These are phyloP conservation scores for Trogon surrucura DNA, from an alignment of 2,113 vertebrate species.

Conservation along the genomic window DNA sequence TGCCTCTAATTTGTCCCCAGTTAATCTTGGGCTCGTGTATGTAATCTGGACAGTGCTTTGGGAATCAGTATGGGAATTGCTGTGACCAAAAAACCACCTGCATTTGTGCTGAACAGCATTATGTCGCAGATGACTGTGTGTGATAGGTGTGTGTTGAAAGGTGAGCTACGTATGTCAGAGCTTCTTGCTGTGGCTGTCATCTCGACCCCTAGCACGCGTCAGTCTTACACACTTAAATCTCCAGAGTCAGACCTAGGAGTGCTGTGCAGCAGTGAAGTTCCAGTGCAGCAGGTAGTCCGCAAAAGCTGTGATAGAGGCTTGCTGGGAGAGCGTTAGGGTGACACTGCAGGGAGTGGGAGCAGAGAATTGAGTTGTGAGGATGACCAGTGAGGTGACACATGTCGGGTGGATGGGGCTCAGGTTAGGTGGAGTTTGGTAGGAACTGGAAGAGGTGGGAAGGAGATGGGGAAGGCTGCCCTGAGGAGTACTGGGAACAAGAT, in stretches of 20 bases:
- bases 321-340: neutral
- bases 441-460: neutral
- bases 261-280: neutral
- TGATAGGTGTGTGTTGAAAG: neutral
- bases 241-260: neutral
- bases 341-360: fast-evolving
- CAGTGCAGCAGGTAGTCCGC: neutral
- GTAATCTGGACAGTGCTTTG: neutral
- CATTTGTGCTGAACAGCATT: neutral
- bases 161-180: neutral
- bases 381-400: neutral
- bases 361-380: neutral
- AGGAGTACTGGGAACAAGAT: neutral
- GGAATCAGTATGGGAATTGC: neutral
- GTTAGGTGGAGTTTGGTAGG: neutral
- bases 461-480: neutral
- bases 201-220: neutral
- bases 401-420: neutral
- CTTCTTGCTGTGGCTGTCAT: neutral
- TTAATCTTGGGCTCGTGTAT: neutral
- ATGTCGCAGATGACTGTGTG: neutral
- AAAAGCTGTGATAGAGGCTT: neutral
- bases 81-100: neutral
- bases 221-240: neutral
- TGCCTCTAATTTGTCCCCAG: neutral